phyloP scores from a whole-genome alignment of 2,797 vertebrate species.

The Vireo griseus region DNA sequence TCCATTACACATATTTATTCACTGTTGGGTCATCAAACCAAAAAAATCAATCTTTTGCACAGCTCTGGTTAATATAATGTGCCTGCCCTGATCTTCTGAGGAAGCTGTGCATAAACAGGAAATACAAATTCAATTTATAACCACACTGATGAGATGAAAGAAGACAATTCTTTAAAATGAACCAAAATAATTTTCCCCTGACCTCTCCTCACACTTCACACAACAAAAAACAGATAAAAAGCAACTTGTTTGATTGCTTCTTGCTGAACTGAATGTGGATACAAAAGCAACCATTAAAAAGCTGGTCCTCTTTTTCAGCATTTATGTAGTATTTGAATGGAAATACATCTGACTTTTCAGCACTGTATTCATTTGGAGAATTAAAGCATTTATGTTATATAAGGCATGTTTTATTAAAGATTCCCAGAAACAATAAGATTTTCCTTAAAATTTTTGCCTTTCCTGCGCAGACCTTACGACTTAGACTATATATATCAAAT shows the following conservation, averaged over 20 bases:
- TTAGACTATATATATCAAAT: background rate
- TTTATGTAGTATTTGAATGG: background rate
- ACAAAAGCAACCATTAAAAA: background rate
- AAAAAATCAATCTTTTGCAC: background rate
- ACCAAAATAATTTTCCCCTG: conserved; percentile 14
- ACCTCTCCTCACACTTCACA: background rate
- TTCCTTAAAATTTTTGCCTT: background rate
- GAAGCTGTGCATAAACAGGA: conserved; percentile 10
- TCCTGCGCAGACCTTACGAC: accelerated
- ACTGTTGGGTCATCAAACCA: background rate
- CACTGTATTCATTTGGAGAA: background rate
- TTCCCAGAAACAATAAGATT: background rate
- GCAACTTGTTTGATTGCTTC: background rate
- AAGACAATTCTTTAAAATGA: conserved; percentile 35
- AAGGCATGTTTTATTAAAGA: background rate
- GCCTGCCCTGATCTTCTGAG: background rate
- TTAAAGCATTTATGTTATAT: background rate
- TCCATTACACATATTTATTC: background rate
- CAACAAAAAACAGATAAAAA: conserved; percentile 7
- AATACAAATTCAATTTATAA: conserved; percentile 39
- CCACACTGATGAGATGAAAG: background rate
- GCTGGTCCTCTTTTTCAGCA: background rate
- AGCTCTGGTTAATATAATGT: background rate
- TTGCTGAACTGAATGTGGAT: background rate
- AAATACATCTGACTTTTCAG: background rate